phyloP scores from a whole-genome alignment of 1,140 invertebrate species.

The Nasonia longicornis region DNA sequence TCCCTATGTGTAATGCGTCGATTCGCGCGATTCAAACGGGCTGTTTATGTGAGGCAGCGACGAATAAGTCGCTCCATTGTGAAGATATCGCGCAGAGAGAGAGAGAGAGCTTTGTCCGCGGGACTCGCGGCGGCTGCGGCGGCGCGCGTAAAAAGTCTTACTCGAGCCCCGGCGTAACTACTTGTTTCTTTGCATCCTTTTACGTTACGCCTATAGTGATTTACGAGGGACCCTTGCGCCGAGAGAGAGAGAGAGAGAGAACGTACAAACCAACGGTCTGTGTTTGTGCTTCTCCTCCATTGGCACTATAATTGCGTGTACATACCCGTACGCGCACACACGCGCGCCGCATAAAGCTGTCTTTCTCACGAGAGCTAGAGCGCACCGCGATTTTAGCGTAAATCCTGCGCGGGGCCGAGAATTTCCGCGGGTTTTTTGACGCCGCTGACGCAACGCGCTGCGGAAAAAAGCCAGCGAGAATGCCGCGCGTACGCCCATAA shows the following conservation, averaged over 20 bases:
- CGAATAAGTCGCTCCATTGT: background rate
- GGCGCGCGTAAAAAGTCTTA: conserved; percentile 48
- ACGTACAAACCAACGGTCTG: conserved; percentile 21
- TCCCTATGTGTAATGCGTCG: background rate
- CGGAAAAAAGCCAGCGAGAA: conserved; percentile 21
- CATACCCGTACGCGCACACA: background rate
- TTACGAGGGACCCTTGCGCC: conserved; percentile 31
- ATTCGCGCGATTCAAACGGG: background rate
- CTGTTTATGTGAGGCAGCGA: background rate
- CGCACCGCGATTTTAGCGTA: conserved; percentile 13
- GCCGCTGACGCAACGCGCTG: conserved; percentile 10
- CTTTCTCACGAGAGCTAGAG: background rate
- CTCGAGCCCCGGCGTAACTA: conserved; percentile 39
- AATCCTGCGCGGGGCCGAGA: background rate
- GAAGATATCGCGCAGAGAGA: background rate
- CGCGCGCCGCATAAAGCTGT: background rate
- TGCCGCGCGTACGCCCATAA: conserved; percentile 38
- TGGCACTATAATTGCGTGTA: conserved; percentile 35
- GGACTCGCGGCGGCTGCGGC: conserved; percentile 3
- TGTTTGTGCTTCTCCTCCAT: conserved; percentile 38
- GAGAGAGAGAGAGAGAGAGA: background rate
- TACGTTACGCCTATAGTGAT: conserved; percentile 44
- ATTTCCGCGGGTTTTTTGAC: conserved; percentile 39
- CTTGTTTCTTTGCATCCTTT: conserved; percentile 46
- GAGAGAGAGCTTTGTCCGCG: background rate